Conservation (phyloP, 2,113 vertebrate genomes). For the Illadopsis cleaveri region DNA sequence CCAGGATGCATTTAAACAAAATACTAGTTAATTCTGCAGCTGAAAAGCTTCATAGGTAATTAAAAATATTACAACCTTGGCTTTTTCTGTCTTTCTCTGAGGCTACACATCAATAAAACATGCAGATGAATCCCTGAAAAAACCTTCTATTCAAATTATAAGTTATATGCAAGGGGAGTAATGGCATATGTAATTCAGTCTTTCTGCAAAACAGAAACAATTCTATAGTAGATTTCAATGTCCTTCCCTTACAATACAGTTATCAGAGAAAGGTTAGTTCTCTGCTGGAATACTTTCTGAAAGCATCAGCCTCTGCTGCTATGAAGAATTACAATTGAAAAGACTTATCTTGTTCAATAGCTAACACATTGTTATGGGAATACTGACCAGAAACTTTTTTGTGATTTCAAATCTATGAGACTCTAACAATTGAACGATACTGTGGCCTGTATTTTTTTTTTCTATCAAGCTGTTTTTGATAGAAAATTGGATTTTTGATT, state of each 20-base stretch:
- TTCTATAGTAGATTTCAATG: not conserved
- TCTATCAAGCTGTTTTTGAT: not conserved
- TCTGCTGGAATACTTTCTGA: not conserved
- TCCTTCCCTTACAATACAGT: not conserved
- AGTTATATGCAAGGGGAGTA: not conserved
- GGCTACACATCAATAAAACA: not conserved
- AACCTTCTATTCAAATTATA: not conserved
- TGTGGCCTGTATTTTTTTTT: not conserved
- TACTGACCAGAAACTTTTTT: not conserved
- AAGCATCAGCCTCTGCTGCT: not conserved
- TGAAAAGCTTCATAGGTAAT: not conserved
- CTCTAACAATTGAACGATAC: not conserved
- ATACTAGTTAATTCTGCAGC: not conserved
- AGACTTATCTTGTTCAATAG: not conserved
- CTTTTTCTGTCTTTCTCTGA: not conserved
- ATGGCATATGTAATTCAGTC: not conserved
- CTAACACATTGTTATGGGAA: not conserved
- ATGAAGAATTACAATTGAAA: not conserved
- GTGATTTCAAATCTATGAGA: not conserved
- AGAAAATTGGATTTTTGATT: conserved; percentile 39
- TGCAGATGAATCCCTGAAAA: not conserved
- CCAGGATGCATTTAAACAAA: not conserved
- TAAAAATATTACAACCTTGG: not conserved
- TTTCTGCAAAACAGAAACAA: not conserved
- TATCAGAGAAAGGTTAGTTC: not conserved